Conservation (phyloP, 2,113 vertebrate genomes). For the Ptyas mucosa region DNA sequence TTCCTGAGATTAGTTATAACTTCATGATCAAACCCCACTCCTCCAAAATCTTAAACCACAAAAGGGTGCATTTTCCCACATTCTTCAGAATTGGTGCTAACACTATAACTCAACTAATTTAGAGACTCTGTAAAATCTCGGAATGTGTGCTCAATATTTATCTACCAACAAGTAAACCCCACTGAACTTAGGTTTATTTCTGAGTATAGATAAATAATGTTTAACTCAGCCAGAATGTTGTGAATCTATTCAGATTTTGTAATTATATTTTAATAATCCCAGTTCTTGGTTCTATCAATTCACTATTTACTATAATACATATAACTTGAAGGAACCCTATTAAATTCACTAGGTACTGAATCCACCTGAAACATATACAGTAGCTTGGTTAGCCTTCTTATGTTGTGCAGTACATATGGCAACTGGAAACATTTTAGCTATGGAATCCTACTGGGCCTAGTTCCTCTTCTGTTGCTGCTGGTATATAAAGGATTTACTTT, state of each 20-base stretch:
- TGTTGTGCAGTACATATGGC: not conserved
- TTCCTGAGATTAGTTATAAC: not conserved
- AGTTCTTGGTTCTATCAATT: not conserved
- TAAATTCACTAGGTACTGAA: not conserved
- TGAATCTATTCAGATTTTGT: not conserved
- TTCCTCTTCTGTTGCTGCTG: not conserved
- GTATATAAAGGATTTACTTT: not conserved
- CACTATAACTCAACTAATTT: not conserved
- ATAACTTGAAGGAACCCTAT: not conserved
- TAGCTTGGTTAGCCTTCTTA: not conserved
- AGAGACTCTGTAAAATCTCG: not conserved
- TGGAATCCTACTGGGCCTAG: not conserved
- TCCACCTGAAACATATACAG: not conserved
- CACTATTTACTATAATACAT: not conserved
- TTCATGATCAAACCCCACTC: not conserved
- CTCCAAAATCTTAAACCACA: not conserved
- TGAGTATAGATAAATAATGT: not conserved
- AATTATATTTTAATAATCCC: not conserved
- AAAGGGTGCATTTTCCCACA: not conserved
- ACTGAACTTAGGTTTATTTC: not conserved
- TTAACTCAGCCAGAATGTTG: not conserved
- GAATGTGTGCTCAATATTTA: not conserved
- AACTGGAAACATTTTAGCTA: not conserved
- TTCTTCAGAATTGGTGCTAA: not conserved
- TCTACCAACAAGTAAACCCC: not conserved